Percentiles rank a stretch among this genome's conserved stretches.
These are phyloP conservation scores for Gallinago nigripennis DNA, from an alignment of 2,797 vertebrate species.

Conservation along the genomic window DNA sequence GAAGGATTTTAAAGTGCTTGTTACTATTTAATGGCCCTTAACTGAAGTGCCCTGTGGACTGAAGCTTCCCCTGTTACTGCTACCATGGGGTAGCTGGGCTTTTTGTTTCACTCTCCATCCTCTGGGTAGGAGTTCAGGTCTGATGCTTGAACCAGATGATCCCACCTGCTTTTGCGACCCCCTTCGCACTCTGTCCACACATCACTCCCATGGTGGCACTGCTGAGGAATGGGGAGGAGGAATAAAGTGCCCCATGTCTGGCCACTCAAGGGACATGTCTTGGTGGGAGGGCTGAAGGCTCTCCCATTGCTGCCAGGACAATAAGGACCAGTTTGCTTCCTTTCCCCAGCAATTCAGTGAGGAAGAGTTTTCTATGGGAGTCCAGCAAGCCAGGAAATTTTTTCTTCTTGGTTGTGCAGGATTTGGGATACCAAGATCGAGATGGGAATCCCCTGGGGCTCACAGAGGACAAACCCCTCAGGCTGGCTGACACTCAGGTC, in stretches of 20 bases:
- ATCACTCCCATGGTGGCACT: fast-evolving
- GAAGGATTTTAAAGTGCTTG: constrained; percentile 12
- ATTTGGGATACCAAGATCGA: neutral
- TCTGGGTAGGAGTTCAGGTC: neutral
- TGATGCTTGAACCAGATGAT: neutral
- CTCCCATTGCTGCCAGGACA: neutral
- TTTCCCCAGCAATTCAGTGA: neutral
- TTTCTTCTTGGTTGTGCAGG: neutral
- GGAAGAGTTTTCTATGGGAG: neutral
- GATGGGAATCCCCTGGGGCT: neutral
- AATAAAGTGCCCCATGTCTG: neutral
- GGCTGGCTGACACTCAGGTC: neutral
- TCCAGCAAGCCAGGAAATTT: neutral
- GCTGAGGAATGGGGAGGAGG: neutral
- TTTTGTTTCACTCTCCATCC: neutral
- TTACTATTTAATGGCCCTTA: neutral
- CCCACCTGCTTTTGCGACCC: neutral
- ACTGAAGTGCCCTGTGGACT: neutral
- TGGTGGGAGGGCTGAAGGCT: neutral
- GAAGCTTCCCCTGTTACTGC: neutral
- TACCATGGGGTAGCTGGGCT: fast-evolving
- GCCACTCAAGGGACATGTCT: fast-evolving
- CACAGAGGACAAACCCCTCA: neutral
- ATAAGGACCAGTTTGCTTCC: fast-evolving
- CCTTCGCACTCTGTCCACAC: fast-evolving